Base-by-base conservation (phyloP, 2,797 vertebrate genomes). In the Rallus crepitans region DNA sequence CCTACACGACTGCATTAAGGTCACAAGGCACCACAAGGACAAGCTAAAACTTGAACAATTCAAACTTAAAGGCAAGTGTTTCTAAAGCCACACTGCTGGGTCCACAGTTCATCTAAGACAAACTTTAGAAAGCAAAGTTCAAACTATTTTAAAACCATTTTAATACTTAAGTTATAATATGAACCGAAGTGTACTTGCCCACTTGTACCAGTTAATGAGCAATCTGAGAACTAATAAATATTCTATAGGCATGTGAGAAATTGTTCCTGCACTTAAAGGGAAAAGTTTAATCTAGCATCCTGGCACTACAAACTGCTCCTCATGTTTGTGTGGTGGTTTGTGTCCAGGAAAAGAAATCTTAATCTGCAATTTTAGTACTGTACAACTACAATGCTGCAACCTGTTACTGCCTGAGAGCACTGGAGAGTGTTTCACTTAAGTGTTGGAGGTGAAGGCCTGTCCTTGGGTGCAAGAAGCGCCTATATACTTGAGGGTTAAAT, bases 391-490 rank as follows among this genome's bases (percentile, higher is more conserved):
- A 59, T 2, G 5, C 37, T 79, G 70, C 39, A 93, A 56, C 82
- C 88, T 92, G 63, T 40, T 59, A 37, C 56, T 79, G 75, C 52
- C 55, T 61, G 45, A 66, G 50, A 82, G 79, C 1, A 0, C 60
- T 63, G 72, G 20, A 56, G 57, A 86, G 55, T 6, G 55, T 50
- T 91, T 25, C 93, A 76, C 56, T 52, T 48, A 13, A 42, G 76
- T 76, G 66, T 83, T 87, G 70, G 7, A 63, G 88, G 90, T 55
- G 39, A 52, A 56, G 25, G 31, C 89, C 70, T 52, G 88, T 87
- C 93, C 93, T 96, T 79, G 81, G 88, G 39, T 63, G 45, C 88
- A 87, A 92, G 85, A 95, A 33, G 55, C 80, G 76, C 59, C 86
- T 89, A 35, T 66, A 45, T 18, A 77, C 56, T 76, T 59, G 61